Base-by-base conservation (phyloP, 2,797 vertebrate species). In the Parauchenoglanis ngamensis region DNA sequence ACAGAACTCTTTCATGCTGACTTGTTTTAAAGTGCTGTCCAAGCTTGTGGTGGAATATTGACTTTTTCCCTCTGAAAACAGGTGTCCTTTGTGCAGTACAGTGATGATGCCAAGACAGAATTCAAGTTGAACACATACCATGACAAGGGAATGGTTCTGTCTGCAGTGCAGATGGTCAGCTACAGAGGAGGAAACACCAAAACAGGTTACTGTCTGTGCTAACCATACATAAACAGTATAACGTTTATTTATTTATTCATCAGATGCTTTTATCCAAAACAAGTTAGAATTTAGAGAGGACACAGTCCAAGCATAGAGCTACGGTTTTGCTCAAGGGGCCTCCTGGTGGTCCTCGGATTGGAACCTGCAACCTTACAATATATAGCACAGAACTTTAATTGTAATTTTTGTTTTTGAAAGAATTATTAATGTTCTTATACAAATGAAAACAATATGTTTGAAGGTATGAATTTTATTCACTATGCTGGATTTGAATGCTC, bases 141-240 rank as follows among this genome's bases (percentile, higher is more conserved):
- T 0, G 96, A 99, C 92, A 99, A 99, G 89, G 97, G 97, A 83
- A 93, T 94, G 59, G 97, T 96, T 31, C 79, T 99, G 25, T 96
- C 98, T 73, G 98, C 98, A 78, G 94, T 99, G 92, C 96, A 98
- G 93, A 95, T 95, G 78, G 95, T 99, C 91, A 96, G 94, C 72
- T 99, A 98, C 94, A 96, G 96, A 95, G 98, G 98, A 94, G 98
- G 98, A 95, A 99, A 99, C 95, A 99, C 98, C 86, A 98, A 96
- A 92, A 99, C 97, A 93, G 98, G 98, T 98, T 85, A 85, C 52
- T 87, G 25, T 89, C 68, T 72, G 57, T 75, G 31, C 31, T 73
- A 35, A 65, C 15, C 54, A 52, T 76, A 79, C 31, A 73, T 80
- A 59, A 11, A 13, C 10, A 65, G 3, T 40, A 25, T 25, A 28